These are phyloP conservation scores for Cataglyphis altisquamis DNA, from an alignment of 2,888 invertebrate genomes.

Conservation along the genomic window DNA sequence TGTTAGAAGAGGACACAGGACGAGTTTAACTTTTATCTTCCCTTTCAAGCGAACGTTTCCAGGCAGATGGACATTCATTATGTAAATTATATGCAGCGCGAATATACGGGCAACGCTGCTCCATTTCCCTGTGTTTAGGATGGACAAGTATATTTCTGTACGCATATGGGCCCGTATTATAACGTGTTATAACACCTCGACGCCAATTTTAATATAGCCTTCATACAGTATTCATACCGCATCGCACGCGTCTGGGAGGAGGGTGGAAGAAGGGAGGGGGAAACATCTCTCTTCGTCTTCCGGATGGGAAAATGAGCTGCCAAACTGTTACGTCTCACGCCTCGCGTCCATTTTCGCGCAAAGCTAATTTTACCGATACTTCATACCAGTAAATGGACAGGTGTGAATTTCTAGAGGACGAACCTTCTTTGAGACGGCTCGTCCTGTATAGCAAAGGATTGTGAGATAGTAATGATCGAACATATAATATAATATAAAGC, in stretches of 20 bases:
- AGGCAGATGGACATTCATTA: slow-evolving; percentile 53
- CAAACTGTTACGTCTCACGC: slow-evolving; percentile 16
- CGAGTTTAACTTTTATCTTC: slow-evolving; percentile 43
- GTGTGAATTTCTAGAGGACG: slow-evolving; percentile 1
- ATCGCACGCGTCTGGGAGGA: slow-evolving; percentile 9
- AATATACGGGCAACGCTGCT: slow-evolving; percentile 14
- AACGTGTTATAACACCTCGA: slow-evolving; percentile 41
- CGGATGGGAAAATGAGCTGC: slow-evolving; percentile 43
- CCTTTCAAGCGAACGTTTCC: slow-evolving; percentile 42
- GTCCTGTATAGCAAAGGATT: not conserved
- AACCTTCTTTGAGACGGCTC: not conserved
- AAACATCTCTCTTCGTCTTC: slow-evolving; percentile 32
- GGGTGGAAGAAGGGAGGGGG: not conserved
- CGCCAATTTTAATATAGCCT: slow-evolving; percentile 61
- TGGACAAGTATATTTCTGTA: not conserved
- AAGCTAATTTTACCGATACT: slow-evolving; percentile 27
- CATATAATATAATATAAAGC: not conserved
- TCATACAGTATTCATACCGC: slow-evolving; percentile 65
- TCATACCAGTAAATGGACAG: slow-evolving; percentile 14
- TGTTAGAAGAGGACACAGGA: not conserved
- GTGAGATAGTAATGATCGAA: not conserved
- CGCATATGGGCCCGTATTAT: slow-evolving; percentile 16
- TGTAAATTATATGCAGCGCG: slow-evolving; percentile 55
- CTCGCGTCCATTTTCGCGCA: slow-evolving; percentile 24
- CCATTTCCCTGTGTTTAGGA: slow-evolving; percentile 42